A percentile compares a stretch with the other conserved stretches of the same genome.
Evolutionary conservation across 2,888 invertebrate species (phyloP).

Genomic region (Pachliopta kotzebuea): DNA sequence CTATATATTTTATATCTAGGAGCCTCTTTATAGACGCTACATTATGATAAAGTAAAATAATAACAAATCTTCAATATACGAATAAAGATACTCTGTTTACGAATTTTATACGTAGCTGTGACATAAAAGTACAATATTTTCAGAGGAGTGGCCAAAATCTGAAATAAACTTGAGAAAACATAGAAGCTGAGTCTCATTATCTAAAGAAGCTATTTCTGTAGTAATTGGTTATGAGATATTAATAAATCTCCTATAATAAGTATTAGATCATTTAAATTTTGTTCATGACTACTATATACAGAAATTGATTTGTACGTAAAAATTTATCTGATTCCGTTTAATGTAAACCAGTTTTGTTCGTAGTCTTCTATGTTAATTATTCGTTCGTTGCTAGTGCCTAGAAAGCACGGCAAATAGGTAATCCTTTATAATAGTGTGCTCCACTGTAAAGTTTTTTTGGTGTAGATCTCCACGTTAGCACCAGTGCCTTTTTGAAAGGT

Average conservation of each 20-base stretch:
- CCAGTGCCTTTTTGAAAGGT: conserved; percentile 89
- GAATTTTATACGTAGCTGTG: neutral
- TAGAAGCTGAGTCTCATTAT: neutral
- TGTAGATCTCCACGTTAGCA: conserved; percentile 87
- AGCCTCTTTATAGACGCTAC: conserved; percentile 3
- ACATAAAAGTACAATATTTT: neutral
- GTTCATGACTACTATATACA: neutral
- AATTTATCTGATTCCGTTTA: neutral
- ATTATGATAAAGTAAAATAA: neutral
- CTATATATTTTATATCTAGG: conserved; percentile 3
- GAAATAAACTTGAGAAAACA: neutral
- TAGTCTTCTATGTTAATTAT: conserved; percentile 5
- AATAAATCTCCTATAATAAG: neutral
- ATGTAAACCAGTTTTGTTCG: conserved; percentile 4
- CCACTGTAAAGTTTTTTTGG: conserved; percentile 88
- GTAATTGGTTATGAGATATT: neutral
- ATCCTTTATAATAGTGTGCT: conserved; percentile 84
- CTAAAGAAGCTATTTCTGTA: neutral
- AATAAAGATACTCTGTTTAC: neutral
- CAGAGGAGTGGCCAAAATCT: neutral
- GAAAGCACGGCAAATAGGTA: conserved; percentile 83
- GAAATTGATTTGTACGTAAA: conserved; percentile 12
- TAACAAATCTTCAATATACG: neutral
- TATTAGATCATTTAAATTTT: neutral
- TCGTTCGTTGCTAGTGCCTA: conserved; percentile 44